phyloP scores from a whole-genome alignment of 2,888 invertebrate species.

The Neocrepidodera transversa region DNA sequence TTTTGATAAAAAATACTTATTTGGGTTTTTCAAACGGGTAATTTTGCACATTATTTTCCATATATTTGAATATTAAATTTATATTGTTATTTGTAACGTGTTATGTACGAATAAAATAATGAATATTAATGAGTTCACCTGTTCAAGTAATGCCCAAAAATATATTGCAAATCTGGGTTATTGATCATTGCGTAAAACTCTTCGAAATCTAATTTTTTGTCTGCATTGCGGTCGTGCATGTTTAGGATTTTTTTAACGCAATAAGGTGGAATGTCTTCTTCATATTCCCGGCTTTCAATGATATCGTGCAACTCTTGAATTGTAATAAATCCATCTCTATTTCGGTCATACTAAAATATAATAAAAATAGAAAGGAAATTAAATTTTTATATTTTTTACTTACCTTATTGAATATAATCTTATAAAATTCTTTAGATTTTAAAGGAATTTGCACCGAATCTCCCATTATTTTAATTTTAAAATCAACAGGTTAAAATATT shows the following conservation, averaged over 20 bases:
- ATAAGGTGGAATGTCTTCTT: slow-evolving; percentile 69
- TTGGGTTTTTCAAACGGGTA: too few relatives aligned
- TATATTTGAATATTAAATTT: too few relatives aligned
- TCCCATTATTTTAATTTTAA: slow-evolving; percentile 13
- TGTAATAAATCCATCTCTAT: slow-evolving; percentile 74
- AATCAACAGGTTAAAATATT: not conserved
- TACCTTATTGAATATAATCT: slow-evolving; percentile 50
- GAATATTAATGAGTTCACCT: slow-evolving; percentile 61
- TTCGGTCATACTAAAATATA: slow-evolving; percentile 70
- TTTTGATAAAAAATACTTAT: too few relatives aligned
- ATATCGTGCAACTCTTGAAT: slow-evolving; percentile 70
- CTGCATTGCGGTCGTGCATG: slow-evolving; percentile 69
- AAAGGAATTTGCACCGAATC: slow-evolving; percentile 41
- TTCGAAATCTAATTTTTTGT: slow-evolving; percentile 72
- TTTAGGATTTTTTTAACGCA: slow-evolving; percentile 71
- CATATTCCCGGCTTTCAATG: slow-evolving; percentile 68
- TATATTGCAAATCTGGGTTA: slow-evolving; percentile 67
- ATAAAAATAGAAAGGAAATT: not conserved
- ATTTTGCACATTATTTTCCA: too few relatives aligned
- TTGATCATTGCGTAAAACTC: slow-evolving; percentile 78
- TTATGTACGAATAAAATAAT: not conserved
- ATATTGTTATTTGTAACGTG: too few relatives aligned
- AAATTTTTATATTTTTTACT: slow-evolving; percentile 13
- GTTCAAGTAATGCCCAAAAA: slow-evolving; percentile 71
- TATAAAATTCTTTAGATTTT: slow-evolving; percentile 45